phyloP scores from a whole-genome alignment of 2,113 vertebrate species.

The Oenanthe oenanthe region DNA sequence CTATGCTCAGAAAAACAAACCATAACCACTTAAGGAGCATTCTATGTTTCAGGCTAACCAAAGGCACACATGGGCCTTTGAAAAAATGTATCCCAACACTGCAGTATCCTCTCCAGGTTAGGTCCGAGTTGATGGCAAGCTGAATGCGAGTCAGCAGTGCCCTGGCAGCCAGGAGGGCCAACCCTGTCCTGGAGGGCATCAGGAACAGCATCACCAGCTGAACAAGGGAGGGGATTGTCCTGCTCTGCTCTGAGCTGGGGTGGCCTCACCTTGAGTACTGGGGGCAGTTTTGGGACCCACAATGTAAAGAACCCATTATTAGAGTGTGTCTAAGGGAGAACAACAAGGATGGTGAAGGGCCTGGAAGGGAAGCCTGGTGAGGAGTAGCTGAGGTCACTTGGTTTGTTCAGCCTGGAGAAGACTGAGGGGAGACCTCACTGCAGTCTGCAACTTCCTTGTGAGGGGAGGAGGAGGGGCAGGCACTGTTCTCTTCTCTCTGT shows the following conservation, averaged over 20 bases:
- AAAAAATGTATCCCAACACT: neutral
- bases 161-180: neutral
- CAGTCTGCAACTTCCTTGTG: neutral
- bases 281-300: neutral
- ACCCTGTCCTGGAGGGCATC: fast-evolving
- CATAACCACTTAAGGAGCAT: neutral
- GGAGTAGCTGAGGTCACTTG: neutral
- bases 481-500: neutral
- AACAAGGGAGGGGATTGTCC: neutral
- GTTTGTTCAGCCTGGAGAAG: neutral
- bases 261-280: fast-evolving
- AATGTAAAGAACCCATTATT: neutral
- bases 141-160: neutral
- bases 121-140: neutral
- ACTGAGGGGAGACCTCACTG: neutral
- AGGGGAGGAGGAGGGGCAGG: neutral
- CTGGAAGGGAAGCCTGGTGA: neutral
- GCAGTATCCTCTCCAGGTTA: neutral
- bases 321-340: neutral
- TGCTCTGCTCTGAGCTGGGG: neutral
- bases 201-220: fast-evolving
- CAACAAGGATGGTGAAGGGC: neutral
- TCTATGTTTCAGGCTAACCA: neutral
- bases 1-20: neutral
- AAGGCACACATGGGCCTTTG: neutral